phyloP scores from a whole-genome alignment of 1,140 invertebrate species.

The Hycleus phaleratus region DNA sequence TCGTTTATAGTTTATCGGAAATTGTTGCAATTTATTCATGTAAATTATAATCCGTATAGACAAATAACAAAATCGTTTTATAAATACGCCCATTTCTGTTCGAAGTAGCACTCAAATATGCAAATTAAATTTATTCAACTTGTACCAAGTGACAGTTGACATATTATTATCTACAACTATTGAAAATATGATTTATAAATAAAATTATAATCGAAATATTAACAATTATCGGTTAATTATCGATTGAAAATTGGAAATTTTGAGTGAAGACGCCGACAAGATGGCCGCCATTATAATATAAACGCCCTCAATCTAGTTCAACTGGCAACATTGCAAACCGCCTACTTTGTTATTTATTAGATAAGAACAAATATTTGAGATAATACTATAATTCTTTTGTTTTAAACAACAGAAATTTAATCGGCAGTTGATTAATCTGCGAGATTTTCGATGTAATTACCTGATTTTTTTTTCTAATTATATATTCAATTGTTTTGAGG shows the following conservation, averaged over 20 bases:
- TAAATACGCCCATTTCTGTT: constrained; percentile 8
- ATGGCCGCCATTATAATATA: neutral
- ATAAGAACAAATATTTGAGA: constrained; percentile 10
- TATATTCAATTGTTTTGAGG: no score
- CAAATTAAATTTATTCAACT: constrained; percentile 17
- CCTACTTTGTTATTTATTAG: constrained; percentile 6
- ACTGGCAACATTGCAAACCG: constrained; percentile 9
- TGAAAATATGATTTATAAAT: neutral
- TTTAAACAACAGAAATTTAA: neutral
- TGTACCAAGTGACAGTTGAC: constrained; percentile 19
- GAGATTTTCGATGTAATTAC: no score
- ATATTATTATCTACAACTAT: constrained; percentile 19
- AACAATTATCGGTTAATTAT: neutral
- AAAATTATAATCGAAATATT: neutral
- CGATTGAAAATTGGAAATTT: neutral
- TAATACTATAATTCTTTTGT: neutral
- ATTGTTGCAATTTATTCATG: neutral
- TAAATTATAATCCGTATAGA: neutral
- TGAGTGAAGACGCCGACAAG: neutral
- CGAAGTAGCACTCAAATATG: constrained; percentile 19
- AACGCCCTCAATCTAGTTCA: constrained; percentile 1
- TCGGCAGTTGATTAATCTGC: no score
- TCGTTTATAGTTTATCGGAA: neutral
- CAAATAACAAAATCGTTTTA: neutral
- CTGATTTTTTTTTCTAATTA: no score